A percentile compares a stretch with the other conserved stretches of the same genome.
Evolutionary conservation across 37 sponge, comb jelly and placozoan genomes (phyloP).

Genomic region (Eunapius fragilis): DNA sequence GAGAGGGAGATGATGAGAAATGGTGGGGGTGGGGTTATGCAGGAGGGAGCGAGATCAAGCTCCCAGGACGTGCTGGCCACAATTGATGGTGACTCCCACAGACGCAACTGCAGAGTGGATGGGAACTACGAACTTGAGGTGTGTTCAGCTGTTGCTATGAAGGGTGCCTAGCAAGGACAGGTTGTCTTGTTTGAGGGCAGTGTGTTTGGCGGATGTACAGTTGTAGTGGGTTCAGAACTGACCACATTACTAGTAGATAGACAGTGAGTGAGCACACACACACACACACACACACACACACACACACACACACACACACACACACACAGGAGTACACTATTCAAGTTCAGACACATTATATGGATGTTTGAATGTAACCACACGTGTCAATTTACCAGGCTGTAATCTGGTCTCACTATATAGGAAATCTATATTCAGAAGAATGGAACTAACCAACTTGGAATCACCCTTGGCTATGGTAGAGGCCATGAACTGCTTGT

Average conservation of each 20-base stretch:
- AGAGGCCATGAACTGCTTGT: slow-evolving; percentile 48
- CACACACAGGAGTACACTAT: neutral
- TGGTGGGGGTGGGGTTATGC: no score
- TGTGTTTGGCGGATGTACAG: no score
- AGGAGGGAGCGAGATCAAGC: neutral
- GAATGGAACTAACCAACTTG: slow-evolving; percentile 74
- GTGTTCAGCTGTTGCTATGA: neutral
- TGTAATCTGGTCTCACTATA: neutral
- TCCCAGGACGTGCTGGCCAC: neutral
- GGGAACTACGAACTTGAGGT: slow-evolving; percentile 80
- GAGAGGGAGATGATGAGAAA: slow-evolving; percentile 35
- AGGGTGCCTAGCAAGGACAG: neutral
- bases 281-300: no score
- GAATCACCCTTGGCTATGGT: slow-evolving; percentile 79
- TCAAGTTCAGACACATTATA: neutral
- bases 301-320: neutral
- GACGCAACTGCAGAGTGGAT: slow-evolving; percentile 35
- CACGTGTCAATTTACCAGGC: neutral
- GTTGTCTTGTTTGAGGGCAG: no score
- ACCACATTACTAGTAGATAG: no score
- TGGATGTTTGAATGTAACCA: neutral
- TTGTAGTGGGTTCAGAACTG: no score
- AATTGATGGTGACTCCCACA: neutral
- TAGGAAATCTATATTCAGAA: slow-evolving; percentile 75
- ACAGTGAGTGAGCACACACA: no score